Percentiles rank a stretch among this genome's conserved stretches.
phyloP scores from a whole-genome alignment of 1,140 invertebrate species.

The Hylaeus anthracinus region DNA sequence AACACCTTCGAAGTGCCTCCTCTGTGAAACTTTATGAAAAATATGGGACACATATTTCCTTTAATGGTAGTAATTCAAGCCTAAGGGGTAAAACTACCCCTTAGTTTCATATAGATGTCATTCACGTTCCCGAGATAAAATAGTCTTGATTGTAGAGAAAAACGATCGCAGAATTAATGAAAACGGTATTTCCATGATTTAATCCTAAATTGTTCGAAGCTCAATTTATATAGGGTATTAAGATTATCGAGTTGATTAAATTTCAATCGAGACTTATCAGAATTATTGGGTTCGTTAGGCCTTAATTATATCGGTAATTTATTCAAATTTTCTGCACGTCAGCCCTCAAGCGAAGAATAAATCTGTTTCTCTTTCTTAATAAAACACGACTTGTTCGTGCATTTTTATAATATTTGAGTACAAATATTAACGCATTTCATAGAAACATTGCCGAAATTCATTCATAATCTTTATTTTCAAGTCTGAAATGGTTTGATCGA shows the following conservation, averaged over 20 bases:
- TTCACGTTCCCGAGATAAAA: not conserved
- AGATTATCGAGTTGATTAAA: not conserved
- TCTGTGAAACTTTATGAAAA: too few species aligned
- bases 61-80: too few species aligned
- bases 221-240: not conserved
- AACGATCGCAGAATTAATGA: not conserved
- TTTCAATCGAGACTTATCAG: not conserved
- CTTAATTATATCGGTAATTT: not conserved
- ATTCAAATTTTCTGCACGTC: not conserved
- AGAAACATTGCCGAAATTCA: too few species aligned
- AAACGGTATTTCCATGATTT: slow-evolving; percentile 11
- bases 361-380: too few species aligned
- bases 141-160: not conserved
- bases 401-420: too few species aligned
- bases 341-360: not conserved
- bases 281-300: not conserved
- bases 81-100: too few species aligned
- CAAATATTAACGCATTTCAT: too few species aligned
- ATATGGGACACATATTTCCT: too few species aligned
- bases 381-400: not conserved
- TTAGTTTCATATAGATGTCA: too few species aligned
- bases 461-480: too few species aligned
- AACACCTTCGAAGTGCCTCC: too few species aligned
- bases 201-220: not conserved
- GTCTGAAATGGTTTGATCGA: too few species aligned